Percentiles rank a stretch among this genome's conserved stretches.
These are phyloP conservation scores for Entomobrya proxima DNA, from an alignment of 2,888 invertebrate genomes.

Conservation along the genomic window DNA sequence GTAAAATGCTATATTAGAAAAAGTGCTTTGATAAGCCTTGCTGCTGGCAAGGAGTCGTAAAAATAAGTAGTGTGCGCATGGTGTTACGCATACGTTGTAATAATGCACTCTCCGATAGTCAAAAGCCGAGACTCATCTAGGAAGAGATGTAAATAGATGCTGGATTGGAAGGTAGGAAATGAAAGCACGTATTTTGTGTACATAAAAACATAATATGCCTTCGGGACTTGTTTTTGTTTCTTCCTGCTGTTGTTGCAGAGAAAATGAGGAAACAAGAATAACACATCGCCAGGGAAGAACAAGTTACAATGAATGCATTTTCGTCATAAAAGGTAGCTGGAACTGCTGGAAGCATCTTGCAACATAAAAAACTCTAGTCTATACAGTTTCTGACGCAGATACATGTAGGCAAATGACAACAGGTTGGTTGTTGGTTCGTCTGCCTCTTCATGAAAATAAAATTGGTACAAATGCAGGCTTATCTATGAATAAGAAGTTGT, in stretches of 20 bases:
- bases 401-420: conserved; percentile 43
- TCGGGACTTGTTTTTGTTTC: conserved; percentile 54
- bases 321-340: conserved; percentile 55
- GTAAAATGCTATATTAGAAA: conserved; percentile 42
- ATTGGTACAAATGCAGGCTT: not conserved
- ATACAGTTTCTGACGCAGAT: not conserved
- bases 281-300: not conserved
- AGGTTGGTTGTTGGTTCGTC: conserved; percentile 26
- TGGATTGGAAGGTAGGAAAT: conserved; percentile 19
- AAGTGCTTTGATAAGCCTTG: conserved; percentile 32
- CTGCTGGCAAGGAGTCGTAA: conserved; percentile 42
- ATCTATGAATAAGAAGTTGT: conserved; percentile 38
- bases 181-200: conserved; percentile 56
- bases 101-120: conserved; percentile 19
- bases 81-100: not conserved
- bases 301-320: not conserved
- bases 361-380: conserved; percentile 19
- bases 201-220: conserved; percentile 43
- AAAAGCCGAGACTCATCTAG: conserved; percentile 1
- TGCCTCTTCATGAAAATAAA: not conserved
- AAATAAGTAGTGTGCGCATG: conserved; percentile 35
- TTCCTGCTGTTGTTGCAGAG: conserved; percentile 30
- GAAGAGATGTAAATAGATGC: not conserved
- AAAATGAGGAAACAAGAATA: conserved; percentile 29
- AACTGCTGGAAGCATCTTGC: conserved; percentile 55